A percentile compares a stretch with the other conserved stretches of the same genome.
Conservation (phyloP, 2,113 vertebrate species). For the Malurus elegans region DNA sequence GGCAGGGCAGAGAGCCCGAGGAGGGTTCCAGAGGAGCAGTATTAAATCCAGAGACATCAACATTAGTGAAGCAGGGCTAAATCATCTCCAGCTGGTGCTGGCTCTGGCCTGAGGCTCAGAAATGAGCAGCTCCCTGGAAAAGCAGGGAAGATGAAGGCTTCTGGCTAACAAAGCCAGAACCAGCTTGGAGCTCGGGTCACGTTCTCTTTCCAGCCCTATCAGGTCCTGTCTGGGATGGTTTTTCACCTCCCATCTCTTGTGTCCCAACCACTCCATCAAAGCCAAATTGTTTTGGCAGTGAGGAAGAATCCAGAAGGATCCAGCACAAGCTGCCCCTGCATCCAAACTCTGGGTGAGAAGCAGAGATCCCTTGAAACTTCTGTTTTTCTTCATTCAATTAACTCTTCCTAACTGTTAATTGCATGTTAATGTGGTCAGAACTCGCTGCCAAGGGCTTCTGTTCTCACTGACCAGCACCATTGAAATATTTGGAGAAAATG, state of each 20-base stretch:
- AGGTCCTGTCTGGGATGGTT: neutral
- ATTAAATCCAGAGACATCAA: conserved; percentile 62
- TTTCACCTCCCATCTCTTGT: neutral
- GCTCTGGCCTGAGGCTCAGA: neutral
- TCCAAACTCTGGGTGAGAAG: neutral
- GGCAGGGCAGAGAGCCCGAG: conserved; percentile 25
- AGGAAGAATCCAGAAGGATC: neutral
- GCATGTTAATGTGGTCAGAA: neutral
- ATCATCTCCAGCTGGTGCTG: conserved; percentile 60
- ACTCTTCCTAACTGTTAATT: neutral
- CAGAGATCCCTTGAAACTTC: neutral
- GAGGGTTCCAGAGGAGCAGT: conserved; percentile 39
- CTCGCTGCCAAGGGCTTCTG: accelerated
- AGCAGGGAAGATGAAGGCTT: conserved; percentile 1
- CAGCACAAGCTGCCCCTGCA: neutral
- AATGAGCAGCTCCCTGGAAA: conserved; percentile 22
- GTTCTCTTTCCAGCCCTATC: neutral
- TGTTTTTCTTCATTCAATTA: neutral
- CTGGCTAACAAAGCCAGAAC: neutral
- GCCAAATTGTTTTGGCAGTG: neutral
- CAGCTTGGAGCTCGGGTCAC: neutral
- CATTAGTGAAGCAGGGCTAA: conserved; percentile 46
- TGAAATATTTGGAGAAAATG: neutral
- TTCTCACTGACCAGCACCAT: neutral
- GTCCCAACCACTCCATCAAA: neutral